Conservation (phyloP, 2,888 invertebrate species). For the Drosophila melanocephala region DNA sequence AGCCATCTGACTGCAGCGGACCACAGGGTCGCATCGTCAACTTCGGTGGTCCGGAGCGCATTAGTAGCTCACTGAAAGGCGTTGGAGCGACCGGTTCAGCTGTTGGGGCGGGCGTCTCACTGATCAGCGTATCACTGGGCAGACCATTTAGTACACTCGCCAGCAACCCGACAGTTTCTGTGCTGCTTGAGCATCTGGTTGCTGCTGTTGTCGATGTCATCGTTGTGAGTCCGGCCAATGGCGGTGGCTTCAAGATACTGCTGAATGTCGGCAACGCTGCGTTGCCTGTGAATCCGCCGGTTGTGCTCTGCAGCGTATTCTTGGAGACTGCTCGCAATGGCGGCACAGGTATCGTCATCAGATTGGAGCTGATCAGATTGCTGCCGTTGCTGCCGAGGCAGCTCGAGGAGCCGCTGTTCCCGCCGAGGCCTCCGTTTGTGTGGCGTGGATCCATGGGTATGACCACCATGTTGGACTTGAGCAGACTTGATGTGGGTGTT, state of each 20-base stretch:
- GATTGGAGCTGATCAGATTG: slow-evolving; percentile 41
- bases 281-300: slow-evolving; percentile 16
- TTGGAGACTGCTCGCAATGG: slow-evolving; percentile 83
- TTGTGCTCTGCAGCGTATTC: slow-evolving; percentile 54
- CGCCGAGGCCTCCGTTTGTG: slow-evolving; percentile 26
- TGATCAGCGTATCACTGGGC: slow-evolving; percentile 43
- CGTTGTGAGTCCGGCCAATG: slow-evolving; percentile 74
- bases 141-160: slow-evolving; percentile 63
- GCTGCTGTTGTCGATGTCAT: slow-evolving; percentile 12
- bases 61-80: slow-evolving; percentile 81
- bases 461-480: slow-evolving; percentile 84
- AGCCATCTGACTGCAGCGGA: slow-evolving; percentile 85
- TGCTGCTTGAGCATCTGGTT: slow-evolving; percentile 4
- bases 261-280: slow-evolving; percentile 19
- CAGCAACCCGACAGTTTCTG: slow-evolving; percentile 35
- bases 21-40: slow-evolving; percentile 86
- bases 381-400: slow-evolving; percentile 46
- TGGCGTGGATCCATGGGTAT: slow-evolving; percentile 82
- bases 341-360: slow-evolving; percentile 78
- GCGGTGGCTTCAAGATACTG: slow-evolving; percentile 65
- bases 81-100: slow-evolving; percentile 70
- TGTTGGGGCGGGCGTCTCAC: slow-evolving; percentile 24
- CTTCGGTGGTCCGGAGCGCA: slow-evolving; percentile 85
- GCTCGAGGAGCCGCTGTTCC: slow-evolving; percentile 29
- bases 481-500: slow-evolving; percentile 54